phyloP scores from a whole-genome alignment of 2,888 invertebrate species.

The Limnephilus rhombicus region DNA sequence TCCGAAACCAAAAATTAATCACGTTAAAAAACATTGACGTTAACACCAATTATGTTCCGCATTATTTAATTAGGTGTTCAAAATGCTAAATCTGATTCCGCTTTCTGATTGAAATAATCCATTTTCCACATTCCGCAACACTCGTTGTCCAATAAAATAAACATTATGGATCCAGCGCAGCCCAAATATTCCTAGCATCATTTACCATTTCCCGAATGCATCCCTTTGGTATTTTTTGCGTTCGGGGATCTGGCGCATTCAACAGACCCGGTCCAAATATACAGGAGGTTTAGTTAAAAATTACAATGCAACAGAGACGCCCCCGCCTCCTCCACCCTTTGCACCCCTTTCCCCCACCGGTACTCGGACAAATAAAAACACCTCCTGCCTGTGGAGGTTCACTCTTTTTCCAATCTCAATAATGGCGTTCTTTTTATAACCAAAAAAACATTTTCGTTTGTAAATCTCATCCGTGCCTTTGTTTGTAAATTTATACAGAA shows the following conservation, averaged over 20 bases:
- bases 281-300: conserved; percentile 34
- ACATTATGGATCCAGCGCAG: neutral
- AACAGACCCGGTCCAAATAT: conserved; percentile 7
- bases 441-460: neutral
- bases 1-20: too few species aligned
- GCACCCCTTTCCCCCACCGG: neutral
- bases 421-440: neutral
- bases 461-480: neutral
- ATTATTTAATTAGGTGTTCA: too few species aligned
- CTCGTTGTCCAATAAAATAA: neutral
- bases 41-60: too few species aligned
- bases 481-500: neutral
- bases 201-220: conserved; percentile 9
- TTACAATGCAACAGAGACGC: conserved; percentile 29
- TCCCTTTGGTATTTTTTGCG: neutral
- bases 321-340: neutral
- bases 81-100: too few species aligned
- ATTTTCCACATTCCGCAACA: neutral
- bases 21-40: too few species aligned
- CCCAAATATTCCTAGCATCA: neutral
- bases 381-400: neutral
- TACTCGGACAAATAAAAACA: conserved; percentile 21
- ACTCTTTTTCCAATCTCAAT: conserved; percentile 14
- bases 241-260: conserved; percentile 8
- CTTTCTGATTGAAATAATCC: neutral